phyloP scores from a whole-genome alignment of 1,140 invertebrate genomes.

The Habropoda laboriosa region DNA sequence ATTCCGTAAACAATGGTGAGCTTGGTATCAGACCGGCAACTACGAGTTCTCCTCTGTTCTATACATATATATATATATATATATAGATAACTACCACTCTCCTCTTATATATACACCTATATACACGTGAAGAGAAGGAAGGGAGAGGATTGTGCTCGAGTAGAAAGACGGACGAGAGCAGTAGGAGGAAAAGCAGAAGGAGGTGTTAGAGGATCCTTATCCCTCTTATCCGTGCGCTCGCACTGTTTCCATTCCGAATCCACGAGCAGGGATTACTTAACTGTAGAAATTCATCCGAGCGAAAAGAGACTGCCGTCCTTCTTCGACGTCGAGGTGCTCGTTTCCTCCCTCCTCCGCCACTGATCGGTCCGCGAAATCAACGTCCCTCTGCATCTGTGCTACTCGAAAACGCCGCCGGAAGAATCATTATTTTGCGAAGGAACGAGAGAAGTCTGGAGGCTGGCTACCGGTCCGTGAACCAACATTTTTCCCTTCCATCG shows the following conservation, averaged over 20 bases:
- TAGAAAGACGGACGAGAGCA: slow-evolving; percentile 36
- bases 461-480: slow-evolving; percentile 8
- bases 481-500: slow-evolving; percentile 11
- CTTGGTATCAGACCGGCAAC: slow-evolving; percentile 41
- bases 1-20: slow-evolving; percentile 63
- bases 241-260: slow-evolving; percentile 70
- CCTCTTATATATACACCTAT: not conserved
- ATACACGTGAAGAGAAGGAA: not conserved
- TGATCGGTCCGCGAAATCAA: slow-evolving; percentile 48
- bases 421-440: slow-evolving; percentile 46
- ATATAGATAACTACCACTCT: too few relatives aligned
- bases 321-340: slow-evolving; percentile 23
- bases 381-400: not conserved
- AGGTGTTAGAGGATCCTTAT: slow-evolving; percentile 69
- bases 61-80: not conserved
- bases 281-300: slow-evolving; percentile 66
- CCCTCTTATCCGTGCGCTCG: slow-evolving; percentile 69
- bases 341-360: too few relatives aligned
- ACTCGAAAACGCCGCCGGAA: slow-evolving; percentile 13
- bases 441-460: slow-evolving; percentile 9
- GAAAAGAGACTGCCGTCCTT: slow-evolving; percentile 51
- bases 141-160: slow-evolving; percentile 18
- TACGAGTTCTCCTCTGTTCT: slow-evolving; percentile 37
- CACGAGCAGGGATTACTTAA: slow-evolving; percentile 70
- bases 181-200: slow-evolving; percentile 54